Percentiles rank a stretch among this genome's conserved stretches.
Conservation (phyloP, 2,113 vertebrate genomes). For the Clinocottus analis region DNA sequence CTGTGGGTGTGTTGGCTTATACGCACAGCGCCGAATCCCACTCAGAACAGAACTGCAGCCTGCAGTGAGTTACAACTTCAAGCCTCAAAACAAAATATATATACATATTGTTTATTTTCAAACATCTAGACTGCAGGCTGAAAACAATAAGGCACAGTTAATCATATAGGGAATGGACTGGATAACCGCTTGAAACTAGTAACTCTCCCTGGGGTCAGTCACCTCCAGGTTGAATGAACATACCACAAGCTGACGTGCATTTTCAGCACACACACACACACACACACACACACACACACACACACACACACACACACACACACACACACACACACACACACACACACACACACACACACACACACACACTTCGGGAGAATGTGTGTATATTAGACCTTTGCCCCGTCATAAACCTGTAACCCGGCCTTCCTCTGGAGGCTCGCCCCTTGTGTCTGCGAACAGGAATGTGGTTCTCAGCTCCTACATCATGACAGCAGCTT, state of each 20-base stretch:
- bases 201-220: slow-evolving; percentile 43
- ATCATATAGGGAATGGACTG: slow-evolving; percentile 1
- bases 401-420: slow-evolving; percentile 58
- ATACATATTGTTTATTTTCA: neutral
- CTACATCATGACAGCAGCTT: slow-evolving; percentile 12
- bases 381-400: slow-evolving; percentile 58
- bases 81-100: neutral
- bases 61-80: neutral
- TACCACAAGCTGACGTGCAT: slow-evolving; percentile 25
- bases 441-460: slow-evolving; percentile 7
- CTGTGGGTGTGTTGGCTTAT: slow-evolving; percentile 6
- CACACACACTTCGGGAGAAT: slow-evolving; percentile 38
- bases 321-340: slow-evolving; percentile 24
- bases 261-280: slow-evolving; percentile 17
- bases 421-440: neutral
- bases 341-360: slow-evolving; percentile 24
- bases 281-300: slow-evolving; percentile 22
- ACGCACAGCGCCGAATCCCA: neutral
- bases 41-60: neutral
- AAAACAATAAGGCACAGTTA: neutral
- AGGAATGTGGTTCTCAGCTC: slow-evolving; percentile 41
- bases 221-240: slow-evolving; percentile 50
- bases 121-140: neutral
- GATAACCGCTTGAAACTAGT: slow-evolving; percentile 15
- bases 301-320: slow-evolving; percentile 24